Evolutionary conservation across 2,888 invertebrate genomes (phyloP), one percentile per base, ranked within the genome.

Genomic region (Athetis lepigone): DNA sequence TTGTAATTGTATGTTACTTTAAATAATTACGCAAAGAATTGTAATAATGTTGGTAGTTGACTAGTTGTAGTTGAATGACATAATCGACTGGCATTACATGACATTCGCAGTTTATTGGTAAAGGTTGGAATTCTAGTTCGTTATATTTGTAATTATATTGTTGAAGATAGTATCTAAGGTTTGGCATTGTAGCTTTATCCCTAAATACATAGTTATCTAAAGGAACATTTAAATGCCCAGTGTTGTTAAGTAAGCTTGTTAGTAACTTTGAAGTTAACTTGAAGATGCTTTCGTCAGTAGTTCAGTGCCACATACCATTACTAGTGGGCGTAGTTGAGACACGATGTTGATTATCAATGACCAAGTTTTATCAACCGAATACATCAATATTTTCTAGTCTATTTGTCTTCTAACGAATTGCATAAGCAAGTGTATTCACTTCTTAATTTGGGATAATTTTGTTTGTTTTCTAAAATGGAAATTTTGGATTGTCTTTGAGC

Each of bases 1-100:
- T 55, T 47, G 56, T 62, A 57, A 76, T 76, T 65, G 56, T 66
- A 66, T 50, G 55, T 60, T 40, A 45, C 59, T 57, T 65, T 60
- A 46, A 73, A 68, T 56, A 77, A 77, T 79, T 79, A 77, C 59
- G 61, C 40, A 55, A 59, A 59, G 45, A 77, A 65, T 62, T 65
- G 42, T 73, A 73, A 73, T 77, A 56, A 52, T 55, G 52, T 61
- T 73, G 23, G 33, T 33, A 13, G 33, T 13, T 33, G 57, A n/a
- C n/a, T 50, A 46, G 49, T 25, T 68, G 36, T 50, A 51, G 63
- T 67, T 72, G 66, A 76, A 67, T 77, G 74, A 77, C 77, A 74
- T 74, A 74, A 74, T 77, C 77, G 18, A 65, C 55, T 73, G 43
- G 16, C 16, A 54, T 36, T 60, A 72, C 33, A 8, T 65, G 49